Evolutionary conservation across 1,140 invertebrate species (phyloP).

Genomic region (Anastatus disparis): DNA sequence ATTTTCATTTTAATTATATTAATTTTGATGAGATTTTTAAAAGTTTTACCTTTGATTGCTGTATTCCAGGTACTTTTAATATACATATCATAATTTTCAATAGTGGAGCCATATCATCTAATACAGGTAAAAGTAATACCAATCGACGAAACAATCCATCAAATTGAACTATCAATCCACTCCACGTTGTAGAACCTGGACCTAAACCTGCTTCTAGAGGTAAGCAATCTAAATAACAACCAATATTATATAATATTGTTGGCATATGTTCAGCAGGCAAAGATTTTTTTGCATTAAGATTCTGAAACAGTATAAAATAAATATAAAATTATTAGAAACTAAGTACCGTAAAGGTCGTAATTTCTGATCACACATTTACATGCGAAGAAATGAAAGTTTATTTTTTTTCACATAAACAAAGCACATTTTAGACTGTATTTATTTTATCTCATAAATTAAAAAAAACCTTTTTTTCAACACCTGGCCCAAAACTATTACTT

Average conservation of each 20-base stretch:
- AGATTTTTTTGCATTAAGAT: constrained; percentile 88
- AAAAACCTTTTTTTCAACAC: no score
- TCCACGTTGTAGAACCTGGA: constrained; percentile 77
- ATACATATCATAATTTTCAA: constrained; percentile 88
- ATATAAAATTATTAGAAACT: no score
- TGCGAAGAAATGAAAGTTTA: no score
- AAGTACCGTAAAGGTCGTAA: no score
- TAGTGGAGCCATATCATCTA: constrained; percentile 81
- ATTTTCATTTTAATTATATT: no score
- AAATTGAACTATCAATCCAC: constrained; percentile 80
- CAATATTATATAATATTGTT: constrained; percentile 87
- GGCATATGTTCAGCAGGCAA: constrained; percentile 80
- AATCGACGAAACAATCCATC: constrained; percentile 88
- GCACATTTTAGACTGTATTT: no score
- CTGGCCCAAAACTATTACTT: no score
- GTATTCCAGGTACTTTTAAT: constrained; percentile 85
- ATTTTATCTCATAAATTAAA: no score
- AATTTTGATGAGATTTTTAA: no score
- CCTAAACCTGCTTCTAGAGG: constrained; percentile 84
- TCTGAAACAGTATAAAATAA: constrained; percentile 63
- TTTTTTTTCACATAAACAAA: no score
- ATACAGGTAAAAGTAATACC: constrained; percentile 77
- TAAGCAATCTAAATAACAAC: constrained; percentile 92
- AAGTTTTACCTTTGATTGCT: constrained; percentile 77
- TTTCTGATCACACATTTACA: no score